Percentiles rank a stretch among this genome's conserved stretches.
Conservation (phyloP, 2,797 vertebrate genomes). For the Hafferia zeledoni region DNA sequence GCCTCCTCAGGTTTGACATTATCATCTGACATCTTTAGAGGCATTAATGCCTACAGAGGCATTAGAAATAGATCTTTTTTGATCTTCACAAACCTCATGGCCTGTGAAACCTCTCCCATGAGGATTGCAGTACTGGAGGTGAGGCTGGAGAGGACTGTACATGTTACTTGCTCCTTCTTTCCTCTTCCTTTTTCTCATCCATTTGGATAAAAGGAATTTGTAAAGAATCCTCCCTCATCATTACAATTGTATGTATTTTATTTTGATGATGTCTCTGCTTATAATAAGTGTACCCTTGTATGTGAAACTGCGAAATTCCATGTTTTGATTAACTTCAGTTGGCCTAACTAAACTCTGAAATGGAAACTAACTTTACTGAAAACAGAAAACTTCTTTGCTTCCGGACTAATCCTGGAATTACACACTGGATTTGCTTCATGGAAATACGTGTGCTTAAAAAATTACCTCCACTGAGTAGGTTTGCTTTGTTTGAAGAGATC, state of each 20-base stretch:
- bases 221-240: neutral
- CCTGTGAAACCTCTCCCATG: neutral
- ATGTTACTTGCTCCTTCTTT: neutral
- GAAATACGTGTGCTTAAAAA: conserved; percentile 44
- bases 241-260: neutral
- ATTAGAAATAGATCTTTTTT: neutral
- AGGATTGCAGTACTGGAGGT: neutral
- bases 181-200: neutral
- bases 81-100: neutral
- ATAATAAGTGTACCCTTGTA: neutral
- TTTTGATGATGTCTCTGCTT: neutral
- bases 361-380: conserved; percentile 46
- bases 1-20: neutral
- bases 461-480: neutral
- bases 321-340: conserved; percentile 26
- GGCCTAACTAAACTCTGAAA: conserved; percentile 47
- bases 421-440: conserved; percentile 43
- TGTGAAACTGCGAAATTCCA: neutral
- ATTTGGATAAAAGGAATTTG: neutral
- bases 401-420: conserved; percentile 54
- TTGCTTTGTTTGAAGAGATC: conserved; percentile 1
- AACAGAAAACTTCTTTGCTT: conserved; percentile 47
- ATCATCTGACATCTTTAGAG: neutral
- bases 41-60: neutral
- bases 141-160: neutral